Percentiles rank a stretch among this genome's conserved stretches.
Evolutionary conservation across 2,113 vertebrate genomes (phyloP).

Genomic region (Pollachius pollachius): DNA sequence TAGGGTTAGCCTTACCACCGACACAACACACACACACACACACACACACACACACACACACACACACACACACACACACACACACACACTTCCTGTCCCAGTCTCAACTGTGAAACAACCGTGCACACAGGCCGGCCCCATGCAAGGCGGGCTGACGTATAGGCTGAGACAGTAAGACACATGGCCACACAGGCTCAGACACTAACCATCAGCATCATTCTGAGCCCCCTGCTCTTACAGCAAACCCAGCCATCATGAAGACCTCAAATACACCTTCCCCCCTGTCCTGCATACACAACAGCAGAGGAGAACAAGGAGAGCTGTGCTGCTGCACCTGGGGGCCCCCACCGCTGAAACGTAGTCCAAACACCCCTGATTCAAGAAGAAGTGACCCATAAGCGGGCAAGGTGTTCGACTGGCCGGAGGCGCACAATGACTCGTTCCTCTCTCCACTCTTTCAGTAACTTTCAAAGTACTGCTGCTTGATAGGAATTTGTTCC

Average conservation of each 20-base stretch:
- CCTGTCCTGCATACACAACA: too few relatives aligned
- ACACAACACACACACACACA: slow-evolving; percentile 31
- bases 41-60: slow-evolving; percentile 14
- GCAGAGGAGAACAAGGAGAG: neutral
- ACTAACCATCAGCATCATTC: slow-evolving; percentile 58
- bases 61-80: slow-evolving; percentile 4
- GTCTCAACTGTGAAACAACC: slow-evolving; percentile 47
- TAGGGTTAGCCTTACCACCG: slow-evolving; percentile 64
- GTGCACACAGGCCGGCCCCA: slow-evolving; percentile 52
- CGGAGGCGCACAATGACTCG: neutral
- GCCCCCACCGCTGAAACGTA: neutral
- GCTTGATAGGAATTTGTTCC: neutral
- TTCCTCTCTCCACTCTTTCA: neutral
- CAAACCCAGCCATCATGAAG: neutral
- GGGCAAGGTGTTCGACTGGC: neutral
- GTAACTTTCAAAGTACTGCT: neutral
- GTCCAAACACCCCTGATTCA: neutral
- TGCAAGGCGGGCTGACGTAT: slow-evolving; percentile 47
- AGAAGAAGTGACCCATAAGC: neutral
- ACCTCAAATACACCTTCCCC: neutral
- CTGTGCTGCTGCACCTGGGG: neutral
- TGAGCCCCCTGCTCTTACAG: slow-evolving; percentile 50
- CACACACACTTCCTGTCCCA: slow-evolving; percentile 11
- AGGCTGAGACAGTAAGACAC: slow-evolving; percentile 50
- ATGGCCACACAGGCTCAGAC: slow-evolving; percentile 50